phyloP scores from a whole-genome alignment of 2,888 invertebrate genomes.

The Heliconius charithonia region DNA sequence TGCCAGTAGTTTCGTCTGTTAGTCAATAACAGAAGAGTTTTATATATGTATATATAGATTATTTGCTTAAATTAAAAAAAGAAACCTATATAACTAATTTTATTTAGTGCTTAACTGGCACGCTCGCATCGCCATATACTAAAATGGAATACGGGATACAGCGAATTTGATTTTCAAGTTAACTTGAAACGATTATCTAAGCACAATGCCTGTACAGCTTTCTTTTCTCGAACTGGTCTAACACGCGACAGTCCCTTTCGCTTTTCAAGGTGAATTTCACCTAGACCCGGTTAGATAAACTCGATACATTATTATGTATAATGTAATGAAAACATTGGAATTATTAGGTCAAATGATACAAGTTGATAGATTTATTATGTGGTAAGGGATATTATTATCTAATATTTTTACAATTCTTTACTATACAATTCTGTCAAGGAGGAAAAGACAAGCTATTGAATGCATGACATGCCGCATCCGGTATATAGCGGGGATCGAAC shows the following conservation, averaged over 20 bases:
- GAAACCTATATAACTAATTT: not conserved
- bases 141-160: not conserved
- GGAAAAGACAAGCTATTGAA: no score
- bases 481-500: no score
- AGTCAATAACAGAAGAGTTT: no score
- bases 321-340: not conserved
- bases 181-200: constrained; percentile 26
- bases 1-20: no score
- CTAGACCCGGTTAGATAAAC: constrained; percentile 39
- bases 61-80: no score
- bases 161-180: constrained; percentile 5
- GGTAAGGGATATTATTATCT: not conserved
- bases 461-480: no score
- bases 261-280: constrained; percentile 82
- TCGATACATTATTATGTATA: not conserved
- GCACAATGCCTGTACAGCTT: constrained; percentile 39
- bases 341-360: not conserved
- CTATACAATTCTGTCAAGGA: no score
- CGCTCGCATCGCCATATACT: no score
- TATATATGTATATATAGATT: no score
- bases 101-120: not conserved
- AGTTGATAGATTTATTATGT: not conserved
- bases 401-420: not conserved
- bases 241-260: constrained; percentile 72
- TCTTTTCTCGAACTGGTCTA: constrained; percentile 45